Evolutionary conservation across 2,797 vertebrate species (phyloP), one percentile per base, ranked within the genome.

Genomic region (Hippocampus kuda): DNA sequence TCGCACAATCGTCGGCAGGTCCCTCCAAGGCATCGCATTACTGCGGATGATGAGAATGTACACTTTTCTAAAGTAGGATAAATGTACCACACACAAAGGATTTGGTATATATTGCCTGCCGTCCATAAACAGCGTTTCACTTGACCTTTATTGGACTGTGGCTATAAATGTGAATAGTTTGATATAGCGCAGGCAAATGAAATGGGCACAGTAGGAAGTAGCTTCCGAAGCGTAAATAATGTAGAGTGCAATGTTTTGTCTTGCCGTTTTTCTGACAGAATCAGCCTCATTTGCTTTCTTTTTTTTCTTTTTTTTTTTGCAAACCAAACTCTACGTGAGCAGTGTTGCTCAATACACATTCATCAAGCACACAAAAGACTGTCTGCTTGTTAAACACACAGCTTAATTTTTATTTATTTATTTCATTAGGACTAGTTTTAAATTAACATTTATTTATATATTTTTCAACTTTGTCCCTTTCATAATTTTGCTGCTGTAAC

Each of bases 251-350:
- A 4, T 41, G 6, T 57, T 75, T 11, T 65, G 81, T 79, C 67
- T 69, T 96, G 18, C 27, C 76, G 30, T 38, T 70, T 65, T 67
- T 0, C 1, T 97, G 94, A 95, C 83, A 56, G 0, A 67, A 90
- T 56, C 88, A 86, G 0, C 87, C 93, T 70, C 86, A 69, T 0
- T 97, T 97, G 34, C 34, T 71, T 94, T 94, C 77, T 86, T 0
- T 98, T 97, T 71, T 94, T 94, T 76, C 97, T 97, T 71, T 94
- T 94, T 77, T 86, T 0, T 98, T 97, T 95, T 94, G 76, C 87
- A 91, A 0, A 90, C 87, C 4, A 86, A 24, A 69, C 82, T 96
- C 34, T 72, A 89, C 9, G 83, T 95, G 67, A 85, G 84, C 34
- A 75, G 82, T 11, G 67, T 81, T 56, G 92, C 93, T 2, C 86